These are phyloP conservation scores for Caloenas nicobarica DNA, from an alignment of 2,113 vertebrate genomes.

Conservation along the genomic window DNA sequence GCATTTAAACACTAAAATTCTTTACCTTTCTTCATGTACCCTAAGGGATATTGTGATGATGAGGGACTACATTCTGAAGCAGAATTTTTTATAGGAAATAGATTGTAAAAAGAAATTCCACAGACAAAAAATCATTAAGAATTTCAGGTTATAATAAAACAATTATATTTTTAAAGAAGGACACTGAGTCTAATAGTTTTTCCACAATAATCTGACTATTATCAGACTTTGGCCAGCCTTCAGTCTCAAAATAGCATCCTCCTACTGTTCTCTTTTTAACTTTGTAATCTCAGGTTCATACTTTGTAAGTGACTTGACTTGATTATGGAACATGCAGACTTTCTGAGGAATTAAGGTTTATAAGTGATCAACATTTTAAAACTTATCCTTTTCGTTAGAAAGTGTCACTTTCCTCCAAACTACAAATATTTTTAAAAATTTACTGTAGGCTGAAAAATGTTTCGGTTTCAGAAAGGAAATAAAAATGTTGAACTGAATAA, in stretches of 20 bases:
- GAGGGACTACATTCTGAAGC: background rate
- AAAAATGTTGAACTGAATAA: background rate
- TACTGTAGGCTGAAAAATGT: background rate
- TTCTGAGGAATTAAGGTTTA: background rate
- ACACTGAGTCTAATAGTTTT: fast-evolving
- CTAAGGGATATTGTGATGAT: background rate
- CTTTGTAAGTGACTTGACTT: background rate
- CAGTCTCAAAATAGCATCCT: background rate
- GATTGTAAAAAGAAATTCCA: background rate
- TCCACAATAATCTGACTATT: background rate
- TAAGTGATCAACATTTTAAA: background rate
- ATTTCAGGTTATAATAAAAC: background rate
- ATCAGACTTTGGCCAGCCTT: background rate
- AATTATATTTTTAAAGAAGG: background rate
- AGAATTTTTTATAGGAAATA: background rate
- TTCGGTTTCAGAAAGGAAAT: background rate
- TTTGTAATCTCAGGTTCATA: background rate
- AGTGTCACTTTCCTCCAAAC: background rate
- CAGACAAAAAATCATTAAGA: background rate
- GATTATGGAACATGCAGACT: background rate
- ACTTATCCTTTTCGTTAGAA: background rate
- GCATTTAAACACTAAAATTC: background rate
- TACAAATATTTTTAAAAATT: background rate
- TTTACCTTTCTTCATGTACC: background rate
- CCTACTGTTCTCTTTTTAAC: background rate